Conservation (phyloP, 2,888 invertebrate species). For the Hemithea aestivaria region DNA sequence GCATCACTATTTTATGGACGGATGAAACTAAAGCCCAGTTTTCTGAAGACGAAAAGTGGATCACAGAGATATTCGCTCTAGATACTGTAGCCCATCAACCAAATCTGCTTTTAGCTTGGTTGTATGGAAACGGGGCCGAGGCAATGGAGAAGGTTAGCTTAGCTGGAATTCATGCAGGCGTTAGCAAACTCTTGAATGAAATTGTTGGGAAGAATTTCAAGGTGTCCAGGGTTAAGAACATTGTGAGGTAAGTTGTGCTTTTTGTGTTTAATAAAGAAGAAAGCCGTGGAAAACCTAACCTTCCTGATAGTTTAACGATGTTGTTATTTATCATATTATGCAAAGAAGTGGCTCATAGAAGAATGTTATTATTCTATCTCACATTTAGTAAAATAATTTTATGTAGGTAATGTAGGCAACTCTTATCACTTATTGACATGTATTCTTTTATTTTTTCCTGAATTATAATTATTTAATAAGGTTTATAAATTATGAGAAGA, state of each 20-base stretch:
- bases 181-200: constrained; percentile 75
- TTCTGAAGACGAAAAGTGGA: constrained; percentile 73
- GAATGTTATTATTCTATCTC: too few species aligned
- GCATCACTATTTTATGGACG: constrained; percentile 79
- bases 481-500: too few species aligned
- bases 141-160: constrained; percentile 79
- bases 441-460: too few species aligned
- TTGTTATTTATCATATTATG: too few species aligned
- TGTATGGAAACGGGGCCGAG: constrained; percentile 81
- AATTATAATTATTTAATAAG: too few species aligned
- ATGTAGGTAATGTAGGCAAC: too few species aligned
- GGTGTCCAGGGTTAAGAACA: constrained; percentile 73
- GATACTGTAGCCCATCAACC: constrained; percentile 80
- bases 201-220: constrained; percentile 68
- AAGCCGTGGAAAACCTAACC: too few species aligned
- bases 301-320: too few species aligned
- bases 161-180: constrained; percentile 72
- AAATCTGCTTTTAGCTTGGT: constrained; percentile 82
- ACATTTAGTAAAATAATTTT: too few species aligned
- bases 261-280: too few species aligned
- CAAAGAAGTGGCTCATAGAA: too few species aligned
- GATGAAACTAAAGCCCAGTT: constrained; percentile 73
- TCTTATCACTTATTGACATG: too few species aligned
- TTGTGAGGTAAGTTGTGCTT: constrained; percentile 76
- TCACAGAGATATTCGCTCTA: constrained; percentile 80